A percentile compares a stretch with the other conserved stretches of the same genome.
phyloP scores from a whole-genome alignment of 2,888 invertebrate species.

The Stenoptilia bipunctidactyla region DNA sequence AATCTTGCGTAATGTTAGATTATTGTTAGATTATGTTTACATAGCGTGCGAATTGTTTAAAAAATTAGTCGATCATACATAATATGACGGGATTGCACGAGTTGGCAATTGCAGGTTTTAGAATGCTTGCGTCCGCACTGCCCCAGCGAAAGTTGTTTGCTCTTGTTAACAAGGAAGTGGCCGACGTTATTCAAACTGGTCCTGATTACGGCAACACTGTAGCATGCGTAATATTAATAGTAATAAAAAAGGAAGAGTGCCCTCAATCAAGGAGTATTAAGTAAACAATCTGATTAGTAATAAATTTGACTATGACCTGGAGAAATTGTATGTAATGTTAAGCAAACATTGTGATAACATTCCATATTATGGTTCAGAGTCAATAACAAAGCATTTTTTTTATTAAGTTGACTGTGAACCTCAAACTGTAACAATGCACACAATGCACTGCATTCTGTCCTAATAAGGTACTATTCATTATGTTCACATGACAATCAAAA shows the following conservation, averaged over 20 bases:
- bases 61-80: not conserved
- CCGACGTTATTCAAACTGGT: not conserved
- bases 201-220: not conserved
- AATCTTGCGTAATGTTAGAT: not conserved
- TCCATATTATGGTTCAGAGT: too few relatives aligned
- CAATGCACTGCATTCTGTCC: conserved; percentile 28
- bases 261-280: too few relatives aligned
- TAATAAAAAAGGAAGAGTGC: too few relatives aligned
- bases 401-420: conserved; percentile 1
- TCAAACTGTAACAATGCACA: conserved; percentile 21
- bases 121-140: conserved; percentile 33
- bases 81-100: not conserved
- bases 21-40: not conserved
- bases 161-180: conserved; percentile 53
- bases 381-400: not conserved
- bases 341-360: too few relatives aligned
- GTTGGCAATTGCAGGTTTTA: conserved; percentile 1
- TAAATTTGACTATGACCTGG: too few relatives aligned
- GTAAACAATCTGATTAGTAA: too few relatives aligned
- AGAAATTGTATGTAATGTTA: too few relatives aligned
- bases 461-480: conserved; percentile 23
- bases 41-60: not conserved
- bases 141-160: conserved; percentile 60
- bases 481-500: conserved; percentile 34
- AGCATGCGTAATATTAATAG: not conserved